These are phyloP conservation scores for Diadophis punctatus DNA, from an alignment of 2,113 vertebrate species.

Conservation along the genomic window DNA sequence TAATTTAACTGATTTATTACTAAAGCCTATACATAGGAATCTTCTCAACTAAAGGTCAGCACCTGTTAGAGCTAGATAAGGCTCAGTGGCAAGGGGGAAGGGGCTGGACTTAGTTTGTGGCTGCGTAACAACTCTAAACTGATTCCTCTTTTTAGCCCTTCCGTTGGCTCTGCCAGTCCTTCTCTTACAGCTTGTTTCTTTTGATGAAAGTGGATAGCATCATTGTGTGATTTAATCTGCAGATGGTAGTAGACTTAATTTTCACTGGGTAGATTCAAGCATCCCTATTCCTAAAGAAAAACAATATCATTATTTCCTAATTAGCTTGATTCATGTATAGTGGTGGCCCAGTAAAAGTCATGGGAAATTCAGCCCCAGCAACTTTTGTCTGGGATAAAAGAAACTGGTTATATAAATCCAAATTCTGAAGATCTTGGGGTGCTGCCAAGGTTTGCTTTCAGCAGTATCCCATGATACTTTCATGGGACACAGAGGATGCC, in stretches of 20 bases:
- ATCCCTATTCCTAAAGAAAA: neutral
- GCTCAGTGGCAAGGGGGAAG: neutral
- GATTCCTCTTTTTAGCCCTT: neutral
- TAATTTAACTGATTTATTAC: neutral
- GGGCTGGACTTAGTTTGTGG: neutral
- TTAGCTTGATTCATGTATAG: conserved; percentile 19
- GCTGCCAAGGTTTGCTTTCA: neutral
- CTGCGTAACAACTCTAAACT: neutral
- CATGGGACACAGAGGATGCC: neutral
- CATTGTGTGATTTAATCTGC: neutral
- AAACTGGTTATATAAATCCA: neutral
- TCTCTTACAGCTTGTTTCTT: neutral
- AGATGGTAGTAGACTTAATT: neutral
- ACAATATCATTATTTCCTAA: neutral
- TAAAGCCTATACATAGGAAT: neutral
- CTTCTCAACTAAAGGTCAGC: neutral
- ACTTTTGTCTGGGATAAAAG: neutral
- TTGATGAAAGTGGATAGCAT: neutral
- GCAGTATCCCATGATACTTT: neutral
- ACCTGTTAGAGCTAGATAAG: neutral
- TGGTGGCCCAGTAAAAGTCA: conserved; percentile 14
- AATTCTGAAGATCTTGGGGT: neutral
- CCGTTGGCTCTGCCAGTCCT: neutral
- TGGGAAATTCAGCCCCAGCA: conserved; percentile 19
- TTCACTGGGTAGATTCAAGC: neutral